phyloP scores from a whole-genome alignment of 2,888 invertebrate genomes.

The Cactoblastis cactorum region DNA sequence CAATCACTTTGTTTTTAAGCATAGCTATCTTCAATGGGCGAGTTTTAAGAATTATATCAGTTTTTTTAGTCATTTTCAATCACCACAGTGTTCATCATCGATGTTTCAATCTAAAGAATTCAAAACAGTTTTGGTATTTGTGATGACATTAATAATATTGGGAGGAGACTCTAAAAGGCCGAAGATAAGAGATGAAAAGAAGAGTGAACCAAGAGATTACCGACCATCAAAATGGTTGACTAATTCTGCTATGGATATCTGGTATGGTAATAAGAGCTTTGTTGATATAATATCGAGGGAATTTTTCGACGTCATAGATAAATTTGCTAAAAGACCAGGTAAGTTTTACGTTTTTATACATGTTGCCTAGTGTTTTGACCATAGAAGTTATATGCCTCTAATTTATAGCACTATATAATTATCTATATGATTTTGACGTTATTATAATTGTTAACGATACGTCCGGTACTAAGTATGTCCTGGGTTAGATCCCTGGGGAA shows the following conservation, averaged over 20 bases:
- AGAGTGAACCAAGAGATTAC: constrained; percentile 33
- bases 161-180: constrained; percentile 29
- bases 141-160: constrained; percentile 25
- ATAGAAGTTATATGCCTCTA: too few species aligned
- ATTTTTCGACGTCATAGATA: constrained; percentile 42
- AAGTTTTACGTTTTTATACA: constrained; percentile 16
- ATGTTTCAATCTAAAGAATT: constrained; percentile 18
- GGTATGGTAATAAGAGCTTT: constrained; percentile 56
- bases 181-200: constrained; percentile 24
- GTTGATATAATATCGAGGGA: constrained; percentile 51
- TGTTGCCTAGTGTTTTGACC: too few species aligned
- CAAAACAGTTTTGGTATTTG: constrained; percentile 13
- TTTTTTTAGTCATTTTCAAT: neutral
- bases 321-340: constrained; percentile 45
- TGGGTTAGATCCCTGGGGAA: too few species aligned
- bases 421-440: too few species aligned
- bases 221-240: constrained; percentile 52
- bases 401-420: neutral
- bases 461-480: too few species aligned
- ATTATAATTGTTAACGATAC: too few species aligned
- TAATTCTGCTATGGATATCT: constrained; percentile 55
- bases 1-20: constrained; percentile 10
- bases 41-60: neutral
- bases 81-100: too few species aligned
- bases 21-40: neutral